Conservation (phyloP, 2,888 invertebrate genomes). For the Chalcis sispes region DNA sequence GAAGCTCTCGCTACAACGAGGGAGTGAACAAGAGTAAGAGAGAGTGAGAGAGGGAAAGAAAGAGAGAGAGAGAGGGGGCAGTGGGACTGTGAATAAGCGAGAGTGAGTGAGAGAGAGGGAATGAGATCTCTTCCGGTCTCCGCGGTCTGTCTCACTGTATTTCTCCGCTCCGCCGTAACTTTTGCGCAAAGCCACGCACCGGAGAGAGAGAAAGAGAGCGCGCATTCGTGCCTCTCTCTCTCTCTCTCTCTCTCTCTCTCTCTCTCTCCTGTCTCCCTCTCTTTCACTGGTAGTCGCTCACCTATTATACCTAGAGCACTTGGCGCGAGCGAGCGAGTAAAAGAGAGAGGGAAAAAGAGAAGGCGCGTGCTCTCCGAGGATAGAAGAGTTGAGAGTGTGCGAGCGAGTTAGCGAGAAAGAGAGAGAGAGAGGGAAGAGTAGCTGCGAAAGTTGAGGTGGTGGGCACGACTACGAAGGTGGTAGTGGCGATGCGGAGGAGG, state of each 20-base stretch:
- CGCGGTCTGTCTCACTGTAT: conserved; percentile 66
- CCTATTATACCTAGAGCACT: conserved; percentile 54
- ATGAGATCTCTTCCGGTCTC: conserved; percentile 70
- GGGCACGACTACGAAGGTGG: too few relatives aligned
- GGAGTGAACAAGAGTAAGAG: neutral
- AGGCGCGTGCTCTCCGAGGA: conserved; percentile 65
- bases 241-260: too few relatives aligned
- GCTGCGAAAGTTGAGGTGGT: conserved; percentile 57
- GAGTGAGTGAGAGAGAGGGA: conserved; percentile 26
- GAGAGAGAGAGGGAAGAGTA: conserved; percentile 41
- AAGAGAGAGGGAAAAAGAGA: conserved; percentile 64
- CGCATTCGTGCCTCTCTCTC: conserved; percentile 15
- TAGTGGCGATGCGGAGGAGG: conserved; percentile 49
- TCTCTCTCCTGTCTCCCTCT: too few relatives aligned
- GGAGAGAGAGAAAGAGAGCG: conserved; percentile 8
- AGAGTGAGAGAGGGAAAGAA: conserved; percentile 9
- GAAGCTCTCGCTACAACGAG: conserved; percentile 57
- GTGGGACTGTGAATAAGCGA: neutral
- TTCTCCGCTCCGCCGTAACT: conserved; percentile 68
- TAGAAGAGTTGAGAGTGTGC: conserved; percentile 54
- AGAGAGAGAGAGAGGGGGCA: conserved; percentile 44
- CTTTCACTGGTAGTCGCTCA: too few relatives aligned
- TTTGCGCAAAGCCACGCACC: conserved; percentile 70
- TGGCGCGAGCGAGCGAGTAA: conserved; percentile 56
- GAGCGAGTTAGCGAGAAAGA: conserved; percentile 50